Evolutionary conservation across 2,888 invertebrate species (phyloP).

Genomic region (Pammene fasciana): DNA sequence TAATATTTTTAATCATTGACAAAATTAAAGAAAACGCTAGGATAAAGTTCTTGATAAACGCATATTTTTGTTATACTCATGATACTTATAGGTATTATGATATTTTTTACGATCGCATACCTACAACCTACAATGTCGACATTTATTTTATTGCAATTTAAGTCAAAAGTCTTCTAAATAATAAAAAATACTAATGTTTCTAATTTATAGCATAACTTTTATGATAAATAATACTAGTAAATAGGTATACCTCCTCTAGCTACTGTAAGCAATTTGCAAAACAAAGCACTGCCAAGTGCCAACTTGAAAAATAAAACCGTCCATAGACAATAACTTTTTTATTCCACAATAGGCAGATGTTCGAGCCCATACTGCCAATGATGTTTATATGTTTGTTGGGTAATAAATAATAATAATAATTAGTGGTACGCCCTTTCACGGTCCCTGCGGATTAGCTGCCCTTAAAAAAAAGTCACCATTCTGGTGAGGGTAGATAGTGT

Average conservation of each 20-base stretch:
- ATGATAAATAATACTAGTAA: neutral
- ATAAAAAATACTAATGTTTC: neutral
- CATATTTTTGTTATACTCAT: too few species aligned
- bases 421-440: conserved; percentile 55
- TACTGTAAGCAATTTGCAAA: conserved; percentile 34
- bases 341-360: conserved; percentile 65
- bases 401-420: conserved; percentile 65
- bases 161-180: too few species aligned
- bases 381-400: conserved; percentile 46
- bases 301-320: conserved; percentile 42
- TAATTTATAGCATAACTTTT: neutral
- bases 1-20: too few species aligned
- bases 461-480: conserved; percentile 57
- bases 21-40: too few species aligned
- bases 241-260: neutral
- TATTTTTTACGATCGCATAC: too few species aligned
- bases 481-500: conserved; percentile 64
- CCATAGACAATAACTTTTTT: conserved; percentile 55
- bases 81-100: too few species aligned
- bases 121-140: too few species aligned
- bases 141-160: too few species aligned
- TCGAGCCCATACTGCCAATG: conserved; percentile 54
- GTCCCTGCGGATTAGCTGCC: conserved; percentile 52
- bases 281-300: conserved; percentile 35
- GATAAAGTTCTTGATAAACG: too few species aligned